Evolutionary conservation across 2,888 invertebrate species (phyloP).

Genomic region (Caenorhabditis drosophilae): DNA sequence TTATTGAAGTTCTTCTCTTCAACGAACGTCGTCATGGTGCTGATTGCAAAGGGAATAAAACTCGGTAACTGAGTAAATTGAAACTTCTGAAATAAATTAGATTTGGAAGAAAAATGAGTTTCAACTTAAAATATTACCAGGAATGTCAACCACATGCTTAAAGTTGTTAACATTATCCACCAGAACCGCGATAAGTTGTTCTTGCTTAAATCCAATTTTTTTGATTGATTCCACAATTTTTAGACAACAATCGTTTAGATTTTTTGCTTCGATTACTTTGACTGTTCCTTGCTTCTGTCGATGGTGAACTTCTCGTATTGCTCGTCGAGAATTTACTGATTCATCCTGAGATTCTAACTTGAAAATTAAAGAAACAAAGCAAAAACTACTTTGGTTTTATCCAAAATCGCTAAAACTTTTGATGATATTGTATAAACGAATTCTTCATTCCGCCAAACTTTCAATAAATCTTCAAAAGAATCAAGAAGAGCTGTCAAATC

Average conservation of each 20-base stretch:
- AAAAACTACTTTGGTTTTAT: slow-evolving; percentile 5
- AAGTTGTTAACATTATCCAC: slow-evolving; percentile 12
- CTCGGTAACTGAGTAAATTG: too few species aligned
- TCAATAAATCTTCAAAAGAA: not conserved
- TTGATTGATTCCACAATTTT: slow-evolving; percentile 9
- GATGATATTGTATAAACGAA: slow-evolving; percentile 19
- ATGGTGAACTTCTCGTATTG: slow-evolving; percentile 9
- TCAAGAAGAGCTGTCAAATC: slow-evolving; percentile 6
- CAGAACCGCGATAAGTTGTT: slow-evolving; percentile 15
- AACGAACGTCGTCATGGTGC: too few species aligned
- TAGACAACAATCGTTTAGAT: slow-evolving; percentile 9
- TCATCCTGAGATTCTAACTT: too few species aligned
- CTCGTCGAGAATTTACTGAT: slow-evolving; percentile 12
- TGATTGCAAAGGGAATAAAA: too few species aligned
- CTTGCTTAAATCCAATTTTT: slow-evolving; percentile 4
- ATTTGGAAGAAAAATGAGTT: too few species aligned
- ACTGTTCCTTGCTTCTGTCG: slow-evolving; percentile 2
- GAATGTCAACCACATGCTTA: too few species aligned
- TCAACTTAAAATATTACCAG: too few species aligned
- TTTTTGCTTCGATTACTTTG: slow-evolving; percentile 2
- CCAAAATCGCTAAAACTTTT: slow-evolving; percentile 7
- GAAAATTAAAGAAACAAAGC: too few species aligned
- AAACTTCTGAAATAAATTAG: too few species aligned
- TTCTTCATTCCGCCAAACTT: slow-evolving; percentile 21
- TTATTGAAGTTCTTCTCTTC: too few species aligned